Base-by-base conservation (phyloP, 1,140 invertebrate genomes). In the Artemia franciscana region DNA sequence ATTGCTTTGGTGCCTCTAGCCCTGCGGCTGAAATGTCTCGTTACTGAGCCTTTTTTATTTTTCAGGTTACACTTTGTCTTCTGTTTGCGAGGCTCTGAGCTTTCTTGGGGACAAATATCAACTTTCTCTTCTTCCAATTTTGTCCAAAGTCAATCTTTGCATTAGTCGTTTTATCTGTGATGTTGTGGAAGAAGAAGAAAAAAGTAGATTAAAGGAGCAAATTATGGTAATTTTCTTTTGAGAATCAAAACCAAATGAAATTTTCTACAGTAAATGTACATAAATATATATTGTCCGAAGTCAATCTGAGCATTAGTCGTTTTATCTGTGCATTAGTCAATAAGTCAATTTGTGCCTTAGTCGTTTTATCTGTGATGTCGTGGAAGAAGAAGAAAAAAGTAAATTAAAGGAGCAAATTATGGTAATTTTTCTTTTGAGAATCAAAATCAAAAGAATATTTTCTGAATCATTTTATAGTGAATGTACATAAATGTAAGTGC, bases 51-150 rank as follows among this genome's bases (percentile, higher is more conserved):
- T n/a, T n/a, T n/a, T 51, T 3, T 39, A n/a, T 24, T 4, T 30
- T 62, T 18, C 57, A 64, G 66, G 63, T 24, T 61, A 61, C 25
- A 60, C 60, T n/a, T 62, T 62, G n/a, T 59, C 64, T 21, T 63
- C 64, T 28, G 63, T 67, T 26, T 66, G 65, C 30, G 64, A 67
- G 57, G 63, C 66, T 9, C n/a, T 67, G n/a, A 65, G 65, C 15
- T 67, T 65, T 23, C 59, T 67, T 15, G 65, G 66, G 39, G 66
- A 65, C 51, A 67, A 61, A 28, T 62, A 64, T 25, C 57, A 30
- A 23, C 61, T 63, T 21, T 61, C 63, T 51, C 65, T 67, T 5
- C 24, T 65, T 2, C 63, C 65, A 7, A 61, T 63, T 26, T 62
- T 67, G 24, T 26, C 63, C 26, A 57, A 61, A n/a, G 60, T 67